phyloP scores from a whole-genome alignment of 2,888 invertebrate species.

The Trachelus iudaicus region DNA sequence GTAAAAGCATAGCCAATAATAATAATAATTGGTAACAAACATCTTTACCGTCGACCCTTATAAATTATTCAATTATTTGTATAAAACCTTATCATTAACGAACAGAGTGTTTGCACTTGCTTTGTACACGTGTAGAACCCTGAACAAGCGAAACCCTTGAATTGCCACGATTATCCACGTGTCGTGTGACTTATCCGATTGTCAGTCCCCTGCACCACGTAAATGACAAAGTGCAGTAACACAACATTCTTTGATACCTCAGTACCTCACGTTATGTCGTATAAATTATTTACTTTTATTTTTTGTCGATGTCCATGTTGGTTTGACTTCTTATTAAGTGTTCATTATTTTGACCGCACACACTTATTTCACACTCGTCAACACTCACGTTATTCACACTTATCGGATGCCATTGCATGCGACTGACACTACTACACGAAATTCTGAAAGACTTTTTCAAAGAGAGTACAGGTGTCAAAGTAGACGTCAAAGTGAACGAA shows the following conservation, averaged over 20 bases:
- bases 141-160: not conserved
- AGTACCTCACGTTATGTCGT: not conserved
- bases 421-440: constrained; percentile 13
- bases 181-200: not conserved
- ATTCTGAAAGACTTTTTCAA: constrained; percentile 6
- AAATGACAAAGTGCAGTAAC: not conserved
- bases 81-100: not conserved
- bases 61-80: not conserved
- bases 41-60: not conserved
- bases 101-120: not conserved
- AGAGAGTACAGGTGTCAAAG: not conserved
- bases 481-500: not conserved
- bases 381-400: constrained; percentile 6
- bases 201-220: not conserved
- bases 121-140: not conserved
- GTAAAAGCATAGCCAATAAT: not conserved
- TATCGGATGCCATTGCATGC: constrained; percentile 17
- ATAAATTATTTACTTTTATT: constrained; percentile 11
- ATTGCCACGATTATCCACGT: constrained; percentile 8
- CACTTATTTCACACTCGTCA: constrained; percentile 14
- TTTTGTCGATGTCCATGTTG: constrained; percentile 44
- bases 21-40: not conserved
- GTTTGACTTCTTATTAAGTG: constrained; percentile 49
- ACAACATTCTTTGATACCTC: not conserved
- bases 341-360: constrained; percentile 7